These are phyloP conservation scores for Drosophila borborema DNA, from an alignment of 2,888 invertebrate species.

Conservation along the genomic window DNA sequence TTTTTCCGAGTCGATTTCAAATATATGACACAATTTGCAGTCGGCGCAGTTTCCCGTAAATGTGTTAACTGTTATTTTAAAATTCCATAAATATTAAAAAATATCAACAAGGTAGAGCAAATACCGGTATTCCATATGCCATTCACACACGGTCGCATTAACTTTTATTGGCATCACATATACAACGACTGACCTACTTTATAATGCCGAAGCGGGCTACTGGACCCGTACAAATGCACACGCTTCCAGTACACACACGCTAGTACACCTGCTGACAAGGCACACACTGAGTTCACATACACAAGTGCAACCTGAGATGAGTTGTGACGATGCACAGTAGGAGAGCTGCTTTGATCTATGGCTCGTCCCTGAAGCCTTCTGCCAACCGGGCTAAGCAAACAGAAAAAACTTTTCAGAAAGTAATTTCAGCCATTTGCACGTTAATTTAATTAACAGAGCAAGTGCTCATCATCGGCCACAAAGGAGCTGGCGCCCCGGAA, in stretches of 20 bases:
- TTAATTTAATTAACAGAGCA: slow-evolving; percentile 74
- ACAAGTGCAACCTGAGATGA: slow-evolving; percentile 29
- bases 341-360: slow-evolving; percentile 70
- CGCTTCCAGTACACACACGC: not conserved
- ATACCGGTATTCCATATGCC: slow-evolving; percentile 48
- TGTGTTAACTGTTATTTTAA: slow-evolving; percentile 71
- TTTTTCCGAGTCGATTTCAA: slow-evolving; percentile 29
- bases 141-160: slow-evolving; percentile 65
- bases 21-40: slow-evolving; percentile 44
- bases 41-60: slow-evolving; percentile 42
- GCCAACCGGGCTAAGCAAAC: slow-evolving; percentile 46
- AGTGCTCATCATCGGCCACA: slow-evolving; percentile 45
- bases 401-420: slow-evolving; percentile 60
- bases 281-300: slow-evolving; percentile 37
- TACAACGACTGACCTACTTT: slow-evolving; percentile 75
- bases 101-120: slow-evolving; percentile 71
- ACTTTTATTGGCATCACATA: slow-evolving; percentile 75
- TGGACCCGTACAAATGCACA: slow-evolving; percentile 27
- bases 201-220: slow-evolving; percentile 42
- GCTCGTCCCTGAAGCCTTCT: slow-evolving; percentile 48
- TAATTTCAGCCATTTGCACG: slow-evolving; percentile 67
- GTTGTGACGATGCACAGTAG: slow-evolving; percentile 35
- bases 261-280: slow-evolving; percentile 59
- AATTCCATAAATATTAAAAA: slow-evolving; percentile 78
- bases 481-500: slow-evolving; percentile 30